Conservation (phyloP, 2,797 vertebrate genomes). For the Darevskia mixta region DNA sequence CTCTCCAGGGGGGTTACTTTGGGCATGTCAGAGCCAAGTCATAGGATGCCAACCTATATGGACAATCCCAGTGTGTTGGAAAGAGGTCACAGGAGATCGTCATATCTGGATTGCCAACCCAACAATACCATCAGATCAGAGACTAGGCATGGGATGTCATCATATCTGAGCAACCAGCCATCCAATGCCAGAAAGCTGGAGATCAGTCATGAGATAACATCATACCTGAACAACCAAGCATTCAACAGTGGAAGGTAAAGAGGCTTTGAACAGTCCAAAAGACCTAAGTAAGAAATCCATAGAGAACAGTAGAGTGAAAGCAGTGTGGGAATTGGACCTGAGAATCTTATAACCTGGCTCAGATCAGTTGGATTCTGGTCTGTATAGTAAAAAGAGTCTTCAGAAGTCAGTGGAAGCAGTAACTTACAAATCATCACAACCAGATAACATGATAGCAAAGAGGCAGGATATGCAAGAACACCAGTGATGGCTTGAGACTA, state of each 20-base stretch:
- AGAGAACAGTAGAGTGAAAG: background rate
- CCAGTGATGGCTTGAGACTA: no score
- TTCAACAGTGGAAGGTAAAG: constrained; percentile 63
- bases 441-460: background rate
- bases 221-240: constrained; percentile 42
- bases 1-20: background rate
- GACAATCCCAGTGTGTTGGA: background rate
- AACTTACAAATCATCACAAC: background rate
- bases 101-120: constrained; percentile 42
- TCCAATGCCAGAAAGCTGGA: background rate
- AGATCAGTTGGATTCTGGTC: background rate
- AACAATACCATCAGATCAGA: constrained; percentile 36
- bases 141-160: background rate
- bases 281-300: background rate
- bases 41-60: background rate
- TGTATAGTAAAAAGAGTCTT: background rate
- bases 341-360: background rate
- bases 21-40: background rate
- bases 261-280: background rate
- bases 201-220: constrained; percentile 52
- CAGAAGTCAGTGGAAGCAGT: background rate
- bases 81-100: constrained; percentile 53
- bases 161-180: background rate
- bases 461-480: background rate
- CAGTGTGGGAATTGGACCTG: background rate